phyloP scores from a whole-genome alignment of 2,113 vertebrate genomes.

The Megatriorchis doriae region DNA sequence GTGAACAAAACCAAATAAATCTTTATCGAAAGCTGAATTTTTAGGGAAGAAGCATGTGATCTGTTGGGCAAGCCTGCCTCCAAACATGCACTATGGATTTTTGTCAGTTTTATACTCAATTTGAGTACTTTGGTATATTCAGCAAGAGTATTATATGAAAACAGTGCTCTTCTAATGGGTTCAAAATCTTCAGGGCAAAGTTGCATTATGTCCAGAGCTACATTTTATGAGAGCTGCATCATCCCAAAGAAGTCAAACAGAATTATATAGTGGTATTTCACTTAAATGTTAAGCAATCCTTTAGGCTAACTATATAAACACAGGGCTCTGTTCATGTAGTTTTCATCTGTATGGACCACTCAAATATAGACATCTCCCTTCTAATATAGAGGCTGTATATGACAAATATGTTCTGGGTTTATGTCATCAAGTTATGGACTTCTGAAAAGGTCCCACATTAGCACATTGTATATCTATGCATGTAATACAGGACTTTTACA shows the following conservation, averaged over 20 bases:
- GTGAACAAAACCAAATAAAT: neutral
- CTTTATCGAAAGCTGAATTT: neutral
- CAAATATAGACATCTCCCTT: neutral
- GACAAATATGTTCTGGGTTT: neutral
- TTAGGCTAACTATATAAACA: neutral
- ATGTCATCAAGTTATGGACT: neutral
- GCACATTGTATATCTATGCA: neutral
- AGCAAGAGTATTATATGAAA: neutral
- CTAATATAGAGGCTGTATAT: neutral
- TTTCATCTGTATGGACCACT: neutral
- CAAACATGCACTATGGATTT: neutral
- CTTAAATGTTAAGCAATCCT: slow-evolving; percentile 23
- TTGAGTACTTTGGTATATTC: neutral
- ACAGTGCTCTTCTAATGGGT: neutral
- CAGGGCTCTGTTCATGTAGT: neutral
- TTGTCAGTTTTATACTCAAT: neutral
- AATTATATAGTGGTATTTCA: neutral
- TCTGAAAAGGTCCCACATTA: neutral
- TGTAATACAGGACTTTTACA: neutral
- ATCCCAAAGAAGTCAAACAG: neutral
- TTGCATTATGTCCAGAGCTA: neutral
- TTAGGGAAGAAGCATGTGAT: neutral
- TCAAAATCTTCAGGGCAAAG: neutral
- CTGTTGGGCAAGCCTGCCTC: neutral
- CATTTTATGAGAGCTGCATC: neutral